Evolutionary conservation across 2,797 vertebrate species (phyloP), one percentile per base, ranked within the genome.

Genomic region (Sebastolobus alascanus): DNA sequence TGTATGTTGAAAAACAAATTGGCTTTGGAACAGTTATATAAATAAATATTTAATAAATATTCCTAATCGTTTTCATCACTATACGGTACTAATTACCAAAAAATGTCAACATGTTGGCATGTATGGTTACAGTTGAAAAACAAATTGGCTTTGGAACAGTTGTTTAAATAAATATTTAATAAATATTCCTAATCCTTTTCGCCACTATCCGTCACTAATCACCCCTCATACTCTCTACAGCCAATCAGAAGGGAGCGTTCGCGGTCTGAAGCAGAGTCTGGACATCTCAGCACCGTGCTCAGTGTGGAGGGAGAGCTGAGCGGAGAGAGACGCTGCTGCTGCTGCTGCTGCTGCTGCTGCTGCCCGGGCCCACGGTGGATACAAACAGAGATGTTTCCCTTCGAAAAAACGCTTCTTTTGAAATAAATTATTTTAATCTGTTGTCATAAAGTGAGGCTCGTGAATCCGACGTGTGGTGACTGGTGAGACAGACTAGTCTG

Each of bases 241-340:
- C 25, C 27, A 1, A 6, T 2, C 54, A 2, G 31, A 8, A 78
- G 77, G 90, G 70, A 90, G 91, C 90, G 91, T 80, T 85, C 78
- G 78, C 63, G 66, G 58, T 56, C 58, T 25, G 77, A 18, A 11
- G 61, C 78, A 0, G 20, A 60, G 64, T 71, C 29, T 2, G 75
- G 38, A 43, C 54, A 5, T 14, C 18, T 18, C 14, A 13, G 54
- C 69, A 0, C 8, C 43, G 16, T 20, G 22, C 50, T 79, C 69
- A 52, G 77, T 43, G 56, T 1, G 71, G 1, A 68, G 22, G 14
- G 2, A 22, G 66, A 68, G 16, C 75, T 4, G 61, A 66, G 25
- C 8, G 3, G 1, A 8, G 59, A 38, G 4, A 8, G 10, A 63
- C 40, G 31, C 2, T 0, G 6, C 37, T 16, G 33, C 43, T 2